phyloP scores from a whole-genome alignment of 2,797 vertebrate species.

The Gambelia wislizenii region DNA sequence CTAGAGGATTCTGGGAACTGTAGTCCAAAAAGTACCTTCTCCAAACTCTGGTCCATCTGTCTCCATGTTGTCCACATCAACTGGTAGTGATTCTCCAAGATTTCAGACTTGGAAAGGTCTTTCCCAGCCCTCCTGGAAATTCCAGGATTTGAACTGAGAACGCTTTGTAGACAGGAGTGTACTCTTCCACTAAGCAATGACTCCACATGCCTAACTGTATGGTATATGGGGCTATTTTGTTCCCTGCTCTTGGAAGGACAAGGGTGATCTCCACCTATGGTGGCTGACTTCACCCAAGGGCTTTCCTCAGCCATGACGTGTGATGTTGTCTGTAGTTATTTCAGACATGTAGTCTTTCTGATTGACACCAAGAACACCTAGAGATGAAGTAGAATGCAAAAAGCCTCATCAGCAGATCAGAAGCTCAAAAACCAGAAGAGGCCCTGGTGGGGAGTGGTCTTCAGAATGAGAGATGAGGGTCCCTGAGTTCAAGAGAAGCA shows the following conservation, averaged over 20 bases:
- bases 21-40: too few species aligned
- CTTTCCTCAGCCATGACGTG: background rate
- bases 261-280: too few species aligned
- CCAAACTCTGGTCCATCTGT: too few species aligned
- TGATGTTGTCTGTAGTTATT: background rate
- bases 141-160: background rate
- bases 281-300: background rate
- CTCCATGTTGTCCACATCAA: background rate
- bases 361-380: too few species aligned
- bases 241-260: background rate
- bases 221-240: too few species aligned
- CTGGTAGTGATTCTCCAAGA: background rate
- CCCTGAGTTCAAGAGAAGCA: fast-evolving
- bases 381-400: background rate
- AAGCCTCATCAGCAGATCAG: too few species aligned
- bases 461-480: fast-evolving
- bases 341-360: background rate
- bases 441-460: background rate
- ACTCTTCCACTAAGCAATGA: background rate
- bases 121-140: background rate
- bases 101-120: background rate
- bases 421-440: background rate
- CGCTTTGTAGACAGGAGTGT: background rate
- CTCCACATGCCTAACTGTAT: background rate
- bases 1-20: too few species aligned